Base-by-base conservation (phyloP, 2,797 vertebrate species). In the Sus cebifrons region DNA sequence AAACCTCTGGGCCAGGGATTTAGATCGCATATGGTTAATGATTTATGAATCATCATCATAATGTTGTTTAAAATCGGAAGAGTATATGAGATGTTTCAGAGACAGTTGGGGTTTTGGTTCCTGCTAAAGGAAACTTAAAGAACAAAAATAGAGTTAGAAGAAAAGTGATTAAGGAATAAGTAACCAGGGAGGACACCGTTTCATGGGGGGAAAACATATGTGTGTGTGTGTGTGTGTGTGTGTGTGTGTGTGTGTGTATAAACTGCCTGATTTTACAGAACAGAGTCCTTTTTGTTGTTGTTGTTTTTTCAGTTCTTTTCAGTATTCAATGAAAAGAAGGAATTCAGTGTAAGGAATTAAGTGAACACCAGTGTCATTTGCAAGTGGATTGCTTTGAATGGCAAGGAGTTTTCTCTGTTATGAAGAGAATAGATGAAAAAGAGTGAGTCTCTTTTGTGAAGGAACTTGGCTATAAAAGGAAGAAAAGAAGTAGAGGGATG, bases 141-240 rank as follows among this genome's bases (percentile, higher is more conserved):
- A 14, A 54, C 27, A 89, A 84, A 86, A 71, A 74, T 12, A 27
- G 27, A 87, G 9, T 78, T 40, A 64, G 64, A 75, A 64, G 36
- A 32, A 83, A 79, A 71, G 11, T n/a, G 29, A 60, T 65, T 74
- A 95, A 62, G 16, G 87, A 82, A 92, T 10, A 91, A 75, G 16
- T 49, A 78, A 79, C 8, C 44, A 49, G 44, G 44, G 44, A 49
- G 44, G 44, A 49, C 44, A 49, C 44, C 9, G 44, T 49, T 49
- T 49, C 44, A 10, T 49, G 44, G 44, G 44, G 36, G 36, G 36
- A 36, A 36, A 36, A 36, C 36, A 4, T 36, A 4, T 36, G 3
- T 36, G 3, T 36, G 36, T 36, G 36, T 36, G 36, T 36, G 36
- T 36, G 36, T 36, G 36, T 36, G 36, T 36, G 36, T 36, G 36